Evolutionary conservation across 2,797 vertebrate genomes (phyloP), one percentile per base, ranked within the genome.

Genomic region (Sebastes trivittatus): DNA sequence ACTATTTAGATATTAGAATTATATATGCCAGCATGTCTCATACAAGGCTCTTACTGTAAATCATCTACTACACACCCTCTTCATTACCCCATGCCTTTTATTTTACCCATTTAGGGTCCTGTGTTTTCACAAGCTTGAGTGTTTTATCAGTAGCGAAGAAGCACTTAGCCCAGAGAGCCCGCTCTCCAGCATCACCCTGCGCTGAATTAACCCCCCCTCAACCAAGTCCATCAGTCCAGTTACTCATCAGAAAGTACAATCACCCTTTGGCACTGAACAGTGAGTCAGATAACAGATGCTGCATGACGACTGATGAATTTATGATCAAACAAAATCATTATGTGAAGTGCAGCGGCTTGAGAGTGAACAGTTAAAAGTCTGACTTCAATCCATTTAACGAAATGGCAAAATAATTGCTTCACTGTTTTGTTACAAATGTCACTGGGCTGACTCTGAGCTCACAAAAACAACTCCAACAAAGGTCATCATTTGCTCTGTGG

Each of bases 131-230:
- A 80, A 61, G 34, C 34, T n/a, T 38, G 14, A 69, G 52, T 38
- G 67, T 82, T 54, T 81, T 69, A 87, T 81, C 83, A 85, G 83
- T 52, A 52, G 74, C 63, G 42, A 66, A 69, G 63, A 82, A 60
- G 30, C 63, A 36, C 66, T 87, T 46, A 55, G 30, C 56, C 49
- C n/a, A 2, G 16, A 77, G 77, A 78, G 54, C 77, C 75, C 20
- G 38, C 79, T 78, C 81, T 81, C 81, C 84, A 83, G 79, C 87
- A 83, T 90, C 81, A 63, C 77, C 66, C 64, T 81, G 79, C 59
- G 25, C 82, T 90, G 66, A 90, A 58, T 79, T 49, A 80, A 82
- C 81, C 75, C 68, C 80, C 80, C 60, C 59, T 72, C 42, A 18
- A 59, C 65, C 62, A 32, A 71, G 52, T 75, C 66, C 56, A 55